These are phyloP conservation scores for Bombus impatiens DNA, from an alignment of 1,140 invertebrate species.

Conservation along the genomic window DNA sequence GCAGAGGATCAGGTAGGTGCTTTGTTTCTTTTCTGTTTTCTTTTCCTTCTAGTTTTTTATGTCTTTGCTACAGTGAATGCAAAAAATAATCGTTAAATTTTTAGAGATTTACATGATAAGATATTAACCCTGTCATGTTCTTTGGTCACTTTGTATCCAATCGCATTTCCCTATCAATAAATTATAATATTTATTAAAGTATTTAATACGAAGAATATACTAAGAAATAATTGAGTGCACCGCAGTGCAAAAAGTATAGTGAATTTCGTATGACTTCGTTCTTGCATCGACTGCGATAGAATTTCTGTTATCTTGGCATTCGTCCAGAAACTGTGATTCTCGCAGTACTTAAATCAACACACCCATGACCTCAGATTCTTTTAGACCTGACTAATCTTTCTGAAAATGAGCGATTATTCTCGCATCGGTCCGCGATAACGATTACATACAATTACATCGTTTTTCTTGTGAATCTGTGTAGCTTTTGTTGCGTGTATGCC, in stretches of 20 bases:
- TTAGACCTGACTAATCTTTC: background rate
- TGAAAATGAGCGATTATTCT: background rate
- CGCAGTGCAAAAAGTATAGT: background rate
- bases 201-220: background rate
- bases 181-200: background rate
- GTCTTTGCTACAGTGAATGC: background rate
- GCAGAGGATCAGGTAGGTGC: slow-evolving; percentile 87
- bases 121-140: background rate
- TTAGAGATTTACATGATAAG: background rate
- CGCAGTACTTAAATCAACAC: slow-evolving; percentile 9
- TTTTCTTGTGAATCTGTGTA: background rate
- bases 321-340: background rate
- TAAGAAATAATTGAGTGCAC: background rate
- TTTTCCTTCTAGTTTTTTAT: background rate
- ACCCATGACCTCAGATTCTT: background rate
- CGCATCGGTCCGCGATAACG: background rate
- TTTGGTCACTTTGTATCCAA: background rate
- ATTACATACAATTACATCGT: background rate
- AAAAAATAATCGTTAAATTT: background rate
- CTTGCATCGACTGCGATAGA: background rate
- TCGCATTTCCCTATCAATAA: background rate
- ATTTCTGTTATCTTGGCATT: slow-evolving; percentile 11
- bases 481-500: background rate
- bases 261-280: background rate
- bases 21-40: background rate